Conservation (phyloP, 2,113 vertebrate species). For the Gambusia affinis region DNA sequence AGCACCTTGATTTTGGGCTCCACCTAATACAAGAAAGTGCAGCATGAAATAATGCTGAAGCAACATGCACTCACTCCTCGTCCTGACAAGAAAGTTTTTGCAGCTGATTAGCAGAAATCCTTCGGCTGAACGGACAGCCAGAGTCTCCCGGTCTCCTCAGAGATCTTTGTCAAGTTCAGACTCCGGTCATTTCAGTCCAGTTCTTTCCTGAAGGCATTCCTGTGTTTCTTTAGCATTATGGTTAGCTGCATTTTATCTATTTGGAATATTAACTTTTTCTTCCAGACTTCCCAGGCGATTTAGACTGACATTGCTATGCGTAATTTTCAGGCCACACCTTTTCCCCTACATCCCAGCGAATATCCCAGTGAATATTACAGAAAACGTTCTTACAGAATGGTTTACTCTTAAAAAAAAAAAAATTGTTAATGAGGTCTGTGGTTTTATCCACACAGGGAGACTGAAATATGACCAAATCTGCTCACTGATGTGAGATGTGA, state of each 20-base stretch:
- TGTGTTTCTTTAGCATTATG: no score
- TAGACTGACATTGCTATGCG: neutral
- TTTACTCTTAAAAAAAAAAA: no score
- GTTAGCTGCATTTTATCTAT: neutral
- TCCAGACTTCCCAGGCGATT: neutral
- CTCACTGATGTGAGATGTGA: no score
- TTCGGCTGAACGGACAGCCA: neutral
- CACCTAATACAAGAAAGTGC: neutral
- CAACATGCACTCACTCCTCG: neutral
- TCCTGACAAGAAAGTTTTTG: neutral
- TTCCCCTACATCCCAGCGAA: no score
- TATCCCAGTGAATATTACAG: no score
- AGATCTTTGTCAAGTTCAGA: neutral
- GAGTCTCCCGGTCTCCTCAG: neutral
- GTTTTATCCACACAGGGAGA: no score
- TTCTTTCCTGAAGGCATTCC: neutral
- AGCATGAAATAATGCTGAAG: conserved; percentile 7
- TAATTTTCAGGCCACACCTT: neutral
- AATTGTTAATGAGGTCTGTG: no score
- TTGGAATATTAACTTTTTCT: neutral
- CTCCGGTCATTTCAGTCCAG: no score
- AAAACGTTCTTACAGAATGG: no score
- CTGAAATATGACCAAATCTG: no score
- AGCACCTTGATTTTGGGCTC: conserved; percentile 21
- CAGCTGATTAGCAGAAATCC: neutral